Conservation (phyloP, 1,140 invertebrate species). For the Mycetomoellerius zeteki region DNA sequence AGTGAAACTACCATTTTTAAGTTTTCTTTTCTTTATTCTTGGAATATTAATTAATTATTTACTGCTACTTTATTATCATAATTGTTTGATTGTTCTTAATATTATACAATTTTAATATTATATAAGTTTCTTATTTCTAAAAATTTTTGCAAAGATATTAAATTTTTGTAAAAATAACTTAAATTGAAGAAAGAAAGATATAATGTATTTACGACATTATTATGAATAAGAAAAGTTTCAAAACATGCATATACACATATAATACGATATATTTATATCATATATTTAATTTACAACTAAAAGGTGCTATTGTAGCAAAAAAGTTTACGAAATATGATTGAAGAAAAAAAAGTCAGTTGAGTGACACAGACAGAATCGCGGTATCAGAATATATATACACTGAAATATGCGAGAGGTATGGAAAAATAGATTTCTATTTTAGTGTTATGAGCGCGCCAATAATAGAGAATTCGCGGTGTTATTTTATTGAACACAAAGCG, state of each 20-base stretch:
- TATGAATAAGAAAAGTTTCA: neutral
- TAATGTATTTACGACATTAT: neutral
- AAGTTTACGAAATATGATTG: neutral
- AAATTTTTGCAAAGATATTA: neutral
- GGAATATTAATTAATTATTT: neutral
- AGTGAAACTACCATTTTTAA: conserved; percentile 10
- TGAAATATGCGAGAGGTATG: neutral
- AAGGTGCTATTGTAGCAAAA: neutral
- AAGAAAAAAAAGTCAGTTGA: neutral
- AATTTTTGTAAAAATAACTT: neutral
- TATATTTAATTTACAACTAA: neutral
- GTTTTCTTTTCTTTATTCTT: neutral
- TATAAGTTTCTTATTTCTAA: neutral
- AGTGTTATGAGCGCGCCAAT: neutral
- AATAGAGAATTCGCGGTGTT: neutral
- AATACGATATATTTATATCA: neutral
- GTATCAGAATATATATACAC: neutral
- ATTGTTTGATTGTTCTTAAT: neutral
- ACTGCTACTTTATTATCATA: neutral
- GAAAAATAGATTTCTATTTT: conserved; percentile 31
- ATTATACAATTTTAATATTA: neutral
- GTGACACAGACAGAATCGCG: neutral
- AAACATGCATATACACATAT: neutral
- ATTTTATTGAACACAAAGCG: neutral
- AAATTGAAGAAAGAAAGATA: neutral